These are phyloP conservation scores for Synanthedon formicaeformis DNA, from an alignment of 2,888 invertebrate species.

Conservation along the genomic window DNA sequence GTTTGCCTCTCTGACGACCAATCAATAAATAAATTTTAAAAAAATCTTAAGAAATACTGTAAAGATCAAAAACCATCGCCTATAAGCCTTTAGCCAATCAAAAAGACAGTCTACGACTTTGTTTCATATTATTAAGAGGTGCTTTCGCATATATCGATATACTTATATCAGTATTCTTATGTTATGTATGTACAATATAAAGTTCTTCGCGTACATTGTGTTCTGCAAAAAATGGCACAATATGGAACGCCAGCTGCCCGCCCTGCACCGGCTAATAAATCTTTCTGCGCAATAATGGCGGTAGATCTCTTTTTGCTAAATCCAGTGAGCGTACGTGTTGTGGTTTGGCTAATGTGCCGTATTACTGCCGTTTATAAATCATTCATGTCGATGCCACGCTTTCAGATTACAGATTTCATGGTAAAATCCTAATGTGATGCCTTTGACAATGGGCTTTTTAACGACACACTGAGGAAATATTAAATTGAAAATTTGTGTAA, in stretches of 20 bases:
- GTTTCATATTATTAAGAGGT: no score
- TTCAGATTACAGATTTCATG: conserved; percentile 21
- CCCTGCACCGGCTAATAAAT: conserved; percentile 33
- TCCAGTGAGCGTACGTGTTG: conserved; percentile 45
- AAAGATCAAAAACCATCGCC: no score
- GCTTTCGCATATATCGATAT: no score
- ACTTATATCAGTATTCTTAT: no score
- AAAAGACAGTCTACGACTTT: no score
- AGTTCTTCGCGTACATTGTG: not conserved
- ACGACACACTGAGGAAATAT: conserved; percentile 3
- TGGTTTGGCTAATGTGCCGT: conserved; percentile 48
- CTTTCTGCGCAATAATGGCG: conserved; percentile 32
- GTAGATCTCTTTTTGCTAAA: conserved; percentile 45
- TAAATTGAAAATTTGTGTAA: no score
- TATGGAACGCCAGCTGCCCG: conserved; percentile 16
- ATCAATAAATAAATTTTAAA: no score
- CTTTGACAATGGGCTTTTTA: conserved; percentile 23
- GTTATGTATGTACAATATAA: no score
- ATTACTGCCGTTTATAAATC: conserved; percentile 55
- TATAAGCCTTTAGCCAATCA: no score
- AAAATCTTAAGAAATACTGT: no score
- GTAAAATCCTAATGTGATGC: conserved; percentile 12
- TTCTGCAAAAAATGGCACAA: conserved; percentile 20
- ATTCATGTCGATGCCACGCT: conserved; percentile 46
- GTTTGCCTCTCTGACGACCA: no score